Percentiles rank a stretch among this genome's conserved stretches.
These are phyloP conservation scores for Cheiracanthium punctorium DNA, from an alignment of 2,888 invertebrate genomes.

Conservation along the genomic window DNA sequence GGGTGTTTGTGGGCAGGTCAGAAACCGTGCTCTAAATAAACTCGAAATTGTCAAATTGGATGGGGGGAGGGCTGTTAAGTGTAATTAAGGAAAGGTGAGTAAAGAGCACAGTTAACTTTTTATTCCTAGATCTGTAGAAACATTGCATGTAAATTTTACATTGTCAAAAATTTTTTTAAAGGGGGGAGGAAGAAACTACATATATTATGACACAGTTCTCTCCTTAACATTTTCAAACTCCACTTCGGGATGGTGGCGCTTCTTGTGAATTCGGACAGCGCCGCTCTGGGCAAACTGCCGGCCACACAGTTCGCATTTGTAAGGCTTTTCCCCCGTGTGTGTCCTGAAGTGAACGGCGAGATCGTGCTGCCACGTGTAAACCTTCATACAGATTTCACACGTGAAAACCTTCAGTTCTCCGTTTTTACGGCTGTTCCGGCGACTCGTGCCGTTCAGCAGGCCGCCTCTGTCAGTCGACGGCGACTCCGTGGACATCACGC, in stretches of 20 bases:
- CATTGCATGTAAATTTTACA: too few relatives aligned
- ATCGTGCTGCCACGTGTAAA: slow-evolving; percentile 54
- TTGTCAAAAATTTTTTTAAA: too few relatives aligned
- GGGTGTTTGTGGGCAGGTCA: too few relatives aligned
- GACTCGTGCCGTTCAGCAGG: not conserved
- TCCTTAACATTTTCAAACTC: too few relatives aligned
- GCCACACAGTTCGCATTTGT: slow-evolving; percentile 49
- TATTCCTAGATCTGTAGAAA: too few relatives aligned
- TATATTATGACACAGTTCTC: too few relatives aligned
- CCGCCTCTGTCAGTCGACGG: not conserved
- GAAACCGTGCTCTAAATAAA: too few relatives aligned
- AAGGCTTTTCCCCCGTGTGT: slow-evolving; percentile 65
- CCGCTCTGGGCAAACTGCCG: slow-evolving; percentile 64
- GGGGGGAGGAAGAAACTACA: too few relatives aligned
- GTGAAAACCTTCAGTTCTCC: slow-evolving; percentile 25
- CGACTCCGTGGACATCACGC: not conserved
- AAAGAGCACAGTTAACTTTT: too few relatives aligned
- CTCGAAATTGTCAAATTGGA: too few relatives aligned
- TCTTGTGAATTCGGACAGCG: slow-evolving; percentile 49
- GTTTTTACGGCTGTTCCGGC: not conserved
- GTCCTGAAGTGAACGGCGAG: slow-evolving; percentile 50
- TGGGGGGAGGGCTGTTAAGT: too few relatives aligned
- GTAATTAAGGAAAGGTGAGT: too few relatives aligned
- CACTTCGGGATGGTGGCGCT: slow-evolving; percentile 23
- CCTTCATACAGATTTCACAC: slow-evolving; percentile 47